These are phyloP conservation scores for Synergus laeviventris DNA, from an alignment of 2,888 invertebrate genomes.

Conservation along the genomic window DNA sequence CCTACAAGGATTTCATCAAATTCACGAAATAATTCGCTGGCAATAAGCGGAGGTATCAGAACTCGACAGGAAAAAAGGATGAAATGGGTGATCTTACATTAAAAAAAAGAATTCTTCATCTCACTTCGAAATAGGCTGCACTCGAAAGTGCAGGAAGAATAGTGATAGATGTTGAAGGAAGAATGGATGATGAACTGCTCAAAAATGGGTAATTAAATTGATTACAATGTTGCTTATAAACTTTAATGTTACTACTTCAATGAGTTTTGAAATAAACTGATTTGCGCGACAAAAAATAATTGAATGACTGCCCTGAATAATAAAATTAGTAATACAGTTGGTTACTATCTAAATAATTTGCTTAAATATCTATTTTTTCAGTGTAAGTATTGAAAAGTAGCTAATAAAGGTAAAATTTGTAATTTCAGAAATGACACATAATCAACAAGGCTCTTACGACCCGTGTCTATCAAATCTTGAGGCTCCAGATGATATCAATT, in stretches of 20 bases:
- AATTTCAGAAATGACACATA: neutral
- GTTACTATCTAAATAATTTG: too few relatives aligned
- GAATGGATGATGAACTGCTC: too few relatives aligned
- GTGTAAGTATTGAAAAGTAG: neutral
- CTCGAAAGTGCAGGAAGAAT: too few relatives aligned
- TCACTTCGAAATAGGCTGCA: too few relatives aligned
- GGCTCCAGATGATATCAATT: neutral
- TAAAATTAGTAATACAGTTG: neutral
- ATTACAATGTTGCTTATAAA: too few relatives aligned
- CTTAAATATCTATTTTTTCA: neutral
- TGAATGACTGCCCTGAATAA: neutral
- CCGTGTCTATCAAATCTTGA: neutral
- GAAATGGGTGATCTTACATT: too few relatives aligned
- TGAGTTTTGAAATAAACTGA: neutral
- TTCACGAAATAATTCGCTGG: neutral
- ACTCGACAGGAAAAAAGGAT: too few relatives aligned
- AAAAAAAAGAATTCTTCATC: too few relatives aligned
- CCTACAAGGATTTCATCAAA: neutral
- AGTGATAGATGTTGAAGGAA: too few relatives aligned
- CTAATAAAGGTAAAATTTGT: neutral
- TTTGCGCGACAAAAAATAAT: neutral
- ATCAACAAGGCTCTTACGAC: neutral
- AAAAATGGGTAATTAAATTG: too few relatives aligned
- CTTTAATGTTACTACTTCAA: too few relatives aligned
- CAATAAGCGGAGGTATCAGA: too few relatives aligned